These are phyloP conservation scores for Drosophila pegasa DNA, from an alignment of 2,888 invertebrate genomes.

Conservation along the genomic window DNA sequence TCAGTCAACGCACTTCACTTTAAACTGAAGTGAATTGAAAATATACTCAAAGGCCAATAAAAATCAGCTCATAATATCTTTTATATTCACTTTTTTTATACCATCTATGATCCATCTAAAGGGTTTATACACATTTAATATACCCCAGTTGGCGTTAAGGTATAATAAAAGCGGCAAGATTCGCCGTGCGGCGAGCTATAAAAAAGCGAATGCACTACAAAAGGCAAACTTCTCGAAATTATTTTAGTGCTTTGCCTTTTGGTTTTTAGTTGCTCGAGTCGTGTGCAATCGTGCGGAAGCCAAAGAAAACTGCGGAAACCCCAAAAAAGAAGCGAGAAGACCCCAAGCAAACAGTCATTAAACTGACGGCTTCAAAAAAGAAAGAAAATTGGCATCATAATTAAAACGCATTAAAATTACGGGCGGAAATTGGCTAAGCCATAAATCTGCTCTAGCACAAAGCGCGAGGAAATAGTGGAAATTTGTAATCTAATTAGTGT, in stretches of 20 bases:
- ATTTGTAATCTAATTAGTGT: constrained; percentile 2
- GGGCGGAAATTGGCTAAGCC: not conserved
- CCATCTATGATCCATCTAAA: too few species aligned
- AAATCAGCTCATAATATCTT: too few species aligned
- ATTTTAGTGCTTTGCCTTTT: constrained; percentile 59
- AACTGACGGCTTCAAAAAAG: not conserved
- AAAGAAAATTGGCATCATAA: constrained; percentile 20
- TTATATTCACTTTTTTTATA: too few species aligned
- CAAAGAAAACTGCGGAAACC: constrained; percentile 41
- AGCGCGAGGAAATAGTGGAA: not conserved
- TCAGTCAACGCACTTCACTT: too few species aligned
- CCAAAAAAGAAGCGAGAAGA: constrained; percentile 6
- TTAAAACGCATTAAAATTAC: constrained; percentile 3
- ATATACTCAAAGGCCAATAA: too few species aligned
- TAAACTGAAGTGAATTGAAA: too few species aligned
- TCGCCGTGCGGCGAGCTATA: constrained; percentile 45
- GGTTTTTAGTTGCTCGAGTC: constrained; percentile 67
- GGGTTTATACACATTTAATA: constrained; percentile 8
- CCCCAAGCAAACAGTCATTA: constrained; percentile 4
- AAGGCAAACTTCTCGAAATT: constrained; percentile 75
- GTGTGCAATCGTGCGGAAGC: constrained; percentile 74
- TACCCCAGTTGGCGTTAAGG: constrained; percentile 12
- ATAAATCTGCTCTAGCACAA: not conserved
- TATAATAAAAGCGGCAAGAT: constrained; percentile 11
- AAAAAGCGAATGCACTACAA: constrained; percentile 65